Percentiles rank a stretch among this genome's conserved stretches.
These are phyloP conservation scores for Calliphora vomitoria DNA, from an alignment of 2,888 invertebrate species.

Conservation along the genomic window DNA sequence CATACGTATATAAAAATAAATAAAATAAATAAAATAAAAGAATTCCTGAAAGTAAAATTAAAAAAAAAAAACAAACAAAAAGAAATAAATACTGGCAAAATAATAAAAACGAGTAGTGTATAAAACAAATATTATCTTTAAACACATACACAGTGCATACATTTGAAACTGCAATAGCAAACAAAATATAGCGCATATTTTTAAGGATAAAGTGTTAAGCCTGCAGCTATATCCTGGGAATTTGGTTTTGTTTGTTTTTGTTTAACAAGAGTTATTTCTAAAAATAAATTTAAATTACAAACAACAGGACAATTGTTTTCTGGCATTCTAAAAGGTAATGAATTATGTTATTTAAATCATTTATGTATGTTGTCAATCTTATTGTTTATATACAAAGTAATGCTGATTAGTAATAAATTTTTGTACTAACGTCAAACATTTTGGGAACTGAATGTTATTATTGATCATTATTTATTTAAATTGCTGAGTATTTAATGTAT, in stretches of 20 bases:
- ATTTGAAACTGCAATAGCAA: conserved; percentile 1
- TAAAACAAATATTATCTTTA: background rate
- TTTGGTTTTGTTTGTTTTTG: background rate
- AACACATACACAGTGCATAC: conserved; percentile 4
- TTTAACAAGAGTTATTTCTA: background rate
- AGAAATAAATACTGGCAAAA: background rate
- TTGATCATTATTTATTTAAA: too few relatives aligned
- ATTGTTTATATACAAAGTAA: too few relatives aligned
- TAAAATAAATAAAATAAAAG: too few relatives aligned
- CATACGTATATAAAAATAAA: background rate
- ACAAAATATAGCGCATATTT: conserved; percentile 24
- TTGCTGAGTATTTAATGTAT: too few relatives aligned
- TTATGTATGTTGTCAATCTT: too few relatives aligned
- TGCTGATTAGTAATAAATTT: too few relatives aligned
- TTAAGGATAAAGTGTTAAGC: conserved; percentile 28
- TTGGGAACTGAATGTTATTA: too few relatives aligned
- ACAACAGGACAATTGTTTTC: background rate
- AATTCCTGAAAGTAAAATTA: background rate
- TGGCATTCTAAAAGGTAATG: conserved; percentile 4
- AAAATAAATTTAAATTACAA: background rate
- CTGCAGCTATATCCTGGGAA: background rate
- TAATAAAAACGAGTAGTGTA: background rate
- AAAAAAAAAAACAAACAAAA: too few relatives aligned
- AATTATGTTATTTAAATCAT: background rate
- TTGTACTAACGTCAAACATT: too few relatives aligned